Conservation (phyloP, 2,797 vertebrate genomes). For the Liparis tanakae region DNA sequence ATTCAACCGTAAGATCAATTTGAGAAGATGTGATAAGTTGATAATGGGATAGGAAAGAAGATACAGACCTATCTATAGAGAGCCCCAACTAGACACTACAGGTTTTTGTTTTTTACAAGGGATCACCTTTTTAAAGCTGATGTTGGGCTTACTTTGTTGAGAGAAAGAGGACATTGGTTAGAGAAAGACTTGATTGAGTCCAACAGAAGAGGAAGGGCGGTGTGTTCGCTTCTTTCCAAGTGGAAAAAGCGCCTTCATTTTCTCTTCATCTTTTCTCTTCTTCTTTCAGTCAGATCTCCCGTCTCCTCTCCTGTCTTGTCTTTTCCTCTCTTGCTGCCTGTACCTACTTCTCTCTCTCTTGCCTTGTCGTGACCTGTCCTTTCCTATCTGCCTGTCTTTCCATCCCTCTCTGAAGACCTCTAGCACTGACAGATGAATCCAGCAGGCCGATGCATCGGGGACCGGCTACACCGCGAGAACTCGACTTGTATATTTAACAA, state of each 20-base stretch:
- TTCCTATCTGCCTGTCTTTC: conserved; percentile 16
- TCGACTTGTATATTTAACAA: conserved; percentile 42
- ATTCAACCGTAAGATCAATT: not conserved
- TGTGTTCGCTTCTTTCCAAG: not conserved
- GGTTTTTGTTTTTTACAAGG: not conserved
- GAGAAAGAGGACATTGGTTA: not conserved
- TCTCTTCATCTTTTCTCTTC: conserved; percentile 20
- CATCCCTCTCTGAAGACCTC: conserved; percentile 37
- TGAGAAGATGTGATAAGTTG: not conserved
- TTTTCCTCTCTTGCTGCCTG: not conserved
- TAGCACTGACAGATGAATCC: conserved; percentile 54
- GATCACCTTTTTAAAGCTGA: not conserved
- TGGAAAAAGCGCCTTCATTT: not conserved
- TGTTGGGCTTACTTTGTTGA: not conserved
- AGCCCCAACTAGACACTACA: not conserved
- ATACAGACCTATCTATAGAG: not conserved
- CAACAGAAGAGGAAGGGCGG: not conserved
- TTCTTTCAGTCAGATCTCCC: not conserved
- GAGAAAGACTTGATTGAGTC: conserved; percentile 1
- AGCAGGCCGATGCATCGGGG: conserved; percentile 41
- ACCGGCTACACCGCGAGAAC: conserved; percentile 26
- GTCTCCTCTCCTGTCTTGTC: conserved; percentile 10
- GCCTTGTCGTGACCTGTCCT: not conserved
- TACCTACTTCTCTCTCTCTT: too few species aligned
- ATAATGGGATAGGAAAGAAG: conserved; percentile 5